These are phyloP conservation scores for Tursiops truncatus DNA, from an alignment of 2,113 vertebrate genomes.

Conservation along the genomic window DNA sequence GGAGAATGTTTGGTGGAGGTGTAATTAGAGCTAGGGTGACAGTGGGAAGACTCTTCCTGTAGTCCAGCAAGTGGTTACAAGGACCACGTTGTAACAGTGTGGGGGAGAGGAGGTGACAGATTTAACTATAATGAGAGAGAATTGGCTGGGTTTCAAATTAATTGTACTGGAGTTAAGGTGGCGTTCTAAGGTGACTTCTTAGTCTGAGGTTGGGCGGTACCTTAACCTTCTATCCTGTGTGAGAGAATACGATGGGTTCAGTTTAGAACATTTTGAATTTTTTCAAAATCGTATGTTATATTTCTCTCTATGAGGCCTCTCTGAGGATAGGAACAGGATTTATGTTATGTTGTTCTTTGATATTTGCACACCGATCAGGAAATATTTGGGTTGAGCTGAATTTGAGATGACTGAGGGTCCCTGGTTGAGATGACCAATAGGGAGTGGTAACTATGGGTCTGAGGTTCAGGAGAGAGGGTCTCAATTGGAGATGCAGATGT, in stretches of 20 bases:
- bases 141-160: neutral
- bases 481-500: neutral
- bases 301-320: neutral
- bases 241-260: neutral
- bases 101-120: neutral
- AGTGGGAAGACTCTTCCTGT: neutral
- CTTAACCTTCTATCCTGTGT: neutral
- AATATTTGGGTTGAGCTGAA: neutral
- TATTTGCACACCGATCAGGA: neutral
- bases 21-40: neutral
- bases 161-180: neutral
- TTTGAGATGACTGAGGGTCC: neutral
- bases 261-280: neutral
- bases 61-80: neutral
- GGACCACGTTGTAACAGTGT: neutral
- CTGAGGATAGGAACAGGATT: neutral
- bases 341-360: neutral
- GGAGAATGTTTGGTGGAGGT: neutral
- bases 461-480: neutral
- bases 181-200: constrained; percentile 14
- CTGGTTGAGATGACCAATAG: neutral
- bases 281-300: neutral
- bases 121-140: neutral
- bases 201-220: neutral
- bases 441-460: neutral